Evolutionary conservation across 2,888 invertebrate species (phyloP), one percentile per base, ranked within the genome.

Genomic region (Leptinotarsa juncta): DNA sequence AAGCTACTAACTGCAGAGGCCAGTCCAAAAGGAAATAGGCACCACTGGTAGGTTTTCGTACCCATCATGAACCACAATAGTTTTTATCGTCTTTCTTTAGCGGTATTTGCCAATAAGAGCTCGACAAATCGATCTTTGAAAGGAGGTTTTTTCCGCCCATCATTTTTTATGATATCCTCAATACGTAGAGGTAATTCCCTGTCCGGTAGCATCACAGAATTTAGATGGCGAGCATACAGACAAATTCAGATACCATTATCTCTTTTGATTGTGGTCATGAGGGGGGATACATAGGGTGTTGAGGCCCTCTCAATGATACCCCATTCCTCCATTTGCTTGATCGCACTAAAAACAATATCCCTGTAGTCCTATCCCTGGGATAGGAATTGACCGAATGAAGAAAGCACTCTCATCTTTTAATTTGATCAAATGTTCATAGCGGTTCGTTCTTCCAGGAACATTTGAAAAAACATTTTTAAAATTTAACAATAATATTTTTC

Each of bases 1-100:
- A 72, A 68, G 50, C 72, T 72, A 26, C 68, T 50, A 15, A 72
- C 68, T 7, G 69, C 62, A 4, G 69, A 60, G n/a, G 65, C 23
- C 4, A 68, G 62, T 4, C 69, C 73, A 53, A 73, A 73, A 4
- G 62, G 73, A 5, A 73, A 51, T 4, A 48, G 18, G 14, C 60
- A 26, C 50, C 68, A 73, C 14, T 65, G 67, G 49, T 72, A 68
- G 4, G 73, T 69, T 42, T 70, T 26, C 0, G 26, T 60, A 60
- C n/a, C 60, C 12, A 60, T 32, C 60, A 60, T 32, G 60, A 60
- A 60, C 3, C 60, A 32, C 60, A 60, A 60, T n/a, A 60, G 32
- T 60, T 60, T 32, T n/a, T 4, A n/a, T 32, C 32, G 1, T 60
- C 15, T 14, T 26, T n/a, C 26, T 60, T 7, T 15, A 60, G 32